Evolutionary conservation across 2,888 invertebrate genomes (phyloP).

Genomic region (Acanthoscelides obtectus): DNA sequence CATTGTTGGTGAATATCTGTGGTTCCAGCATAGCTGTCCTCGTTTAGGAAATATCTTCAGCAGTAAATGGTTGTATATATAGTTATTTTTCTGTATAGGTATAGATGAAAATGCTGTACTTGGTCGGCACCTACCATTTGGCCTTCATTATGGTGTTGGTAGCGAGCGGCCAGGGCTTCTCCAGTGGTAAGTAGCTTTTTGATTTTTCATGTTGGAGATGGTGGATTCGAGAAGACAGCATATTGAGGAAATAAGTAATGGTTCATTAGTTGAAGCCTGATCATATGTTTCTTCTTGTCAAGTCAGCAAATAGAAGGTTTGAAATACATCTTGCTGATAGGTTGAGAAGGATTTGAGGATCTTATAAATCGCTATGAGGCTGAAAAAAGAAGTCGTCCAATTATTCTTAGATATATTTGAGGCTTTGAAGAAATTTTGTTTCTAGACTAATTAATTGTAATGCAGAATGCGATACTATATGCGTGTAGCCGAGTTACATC

Average conservation of each 20-base stretch:
- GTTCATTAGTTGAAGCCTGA: no score
- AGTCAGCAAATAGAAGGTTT: no score
- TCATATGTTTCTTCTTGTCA: no score
- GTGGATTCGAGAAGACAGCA: background rate
- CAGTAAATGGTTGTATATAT: slow-evolving; percentile 14
- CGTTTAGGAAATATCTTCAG: background rate
- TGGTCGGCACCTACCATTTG: slow-evolving; percentile 32
- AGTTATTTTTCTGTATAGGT: slow-evolving; percentile 32
- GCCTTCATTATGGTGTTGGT: slow-evolving; percentile 40
- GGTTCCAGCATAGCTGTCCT: background rate
- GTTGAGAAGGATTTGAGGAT: no score
- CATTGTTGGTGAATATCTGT: background rate
- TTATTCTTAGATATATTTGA: no score
- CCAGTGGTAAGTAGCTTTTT: slow-evolving; percentile 43
- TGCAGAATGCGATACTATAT: no score
- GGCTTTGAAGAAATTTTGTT: no score
- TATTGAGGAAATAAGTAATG: background rate
- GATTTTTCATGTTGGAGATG: slow-evolving; percentile 14
- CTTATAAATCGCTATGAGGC: no score
- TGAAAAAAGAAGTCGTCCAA: no score
- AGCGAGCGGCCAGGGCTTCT: slow-evolving; percentile 42
- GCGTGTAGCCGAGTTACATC: no score
- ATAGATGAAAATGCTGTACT: slow-evolving; percentile 40
- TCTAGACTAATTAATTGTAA: no score
- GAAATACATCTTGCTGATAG: no score